These are phyloP conservation scores for Drosophila yakuba DNA, from an alignment of 1,140 invertebrate species.

Conservation along the genomic window DNA sequence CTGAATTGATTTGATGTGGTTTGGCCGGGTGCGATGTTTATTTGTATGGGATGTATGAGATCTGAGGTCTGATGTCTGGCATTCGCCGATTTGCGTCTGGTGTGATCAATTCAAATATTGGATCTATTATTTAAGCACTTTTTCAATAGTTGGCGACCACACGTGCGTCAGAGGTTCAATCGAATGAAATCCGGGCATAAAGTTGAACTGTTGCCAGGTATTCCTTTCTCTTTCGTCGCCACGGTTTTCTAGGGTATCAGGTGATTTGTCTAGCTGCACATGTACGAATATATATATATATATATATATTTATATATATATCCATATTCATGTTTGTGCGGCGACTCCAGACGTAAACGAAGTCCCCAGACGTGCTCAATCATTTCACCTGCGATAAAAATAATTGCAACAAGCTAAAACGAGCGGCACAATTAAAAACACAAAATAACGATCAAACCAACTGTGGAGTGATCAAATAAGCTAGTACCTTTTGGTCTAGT, in stretches of 20 bases:
- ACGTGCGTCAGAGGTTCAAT: slow-evolving; percentile 41
- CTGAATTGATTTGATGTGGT: slow-evolving; percentile 13
- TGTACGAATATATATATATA: slow-evolving; percentile 2
- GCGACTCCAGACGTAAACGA: slow-evolving; percentile 43
- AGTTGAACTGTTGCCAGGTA: slow-evolving; percentile 51
- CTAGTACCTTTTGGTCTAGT: slow-evolving; percentile 4
- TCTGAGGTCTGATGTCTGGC: slow-evolving; percentile 3
- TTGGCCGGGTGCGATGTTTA: slow-evolving; percentile 34
- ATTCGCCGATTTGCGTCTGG: slow-evolving; percentile 25
- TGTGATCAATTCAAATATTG: slow-evolving; percentile 55
- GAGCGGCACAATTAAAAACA: slow-evolving; percentile 35
- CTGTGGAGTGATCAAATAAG: background rate
- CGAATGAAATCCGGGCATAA: slow-evolving; percentile 14
- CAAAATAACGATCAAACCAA: slow-evolving; percentile 4
- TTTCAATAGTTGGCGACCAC: slow-evolving; percentile 41
- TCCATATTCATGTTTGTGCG: slow-evolving; percentile 1
- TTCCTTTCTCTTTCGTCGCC: slow-evolving; percentile 33
- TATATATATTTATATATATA: background rate
- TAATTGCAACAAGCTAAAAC: slow-evolving; percentile 40
- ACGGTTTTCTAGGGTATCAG: slow-evolving; percentile 46
- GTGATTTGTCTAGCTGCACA: slow-evolving; percentile 45
- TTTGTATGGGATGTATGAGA: slow-evolving; percentile 4
- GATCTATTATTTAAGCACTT: slow-evolving; percentile 55
- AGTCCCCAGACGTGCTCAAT: slow-evolving; percentile 67
- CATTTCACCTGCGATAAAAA: slow-evolving; percentile 70